Evolutionary conservation across 2,797 vertebrate species (phyloP), one percentile per base, ranked within the genome.

Genomic region (Phoxinus dragarum): DNA sequence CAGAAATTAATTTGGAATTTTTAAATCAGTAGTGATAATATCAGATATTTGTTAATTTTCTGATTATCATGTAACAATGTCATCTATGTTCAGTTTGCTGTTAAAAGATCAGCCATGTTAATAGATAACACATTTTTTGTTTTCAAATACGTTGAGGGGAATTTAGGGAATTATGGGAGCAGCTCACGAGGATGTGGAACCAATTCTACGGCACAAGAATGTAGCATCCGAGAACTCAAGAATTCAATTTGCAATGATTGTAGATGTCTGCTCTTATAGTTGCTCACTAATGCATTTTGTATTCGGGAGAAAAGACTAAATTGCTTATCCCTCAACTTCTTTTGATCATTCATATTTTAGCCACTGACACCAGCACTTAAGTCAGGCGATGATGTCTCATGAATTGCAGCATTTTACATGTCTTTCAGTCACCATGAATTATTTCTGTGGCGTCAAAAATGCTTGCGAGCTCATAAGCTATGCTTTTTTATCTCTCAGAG

Each of bases 321-420:
- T 67, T 47, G 76, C 49, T 49, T 82, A 69, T 81, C 52, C 77
- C 88, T 73, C 27, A 5, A 36, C 49, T 86, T 84, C 89, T 82
- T 80, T 80, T 19, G 52, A 11, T 91, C 92, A 94, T 94, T 67
- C 83, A 94, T 94, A 90, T 93, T 95, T 95, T 56, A 94, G 91
- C 5, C 17, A n/a, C 84, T 69, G 81, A 79, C 83, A 90, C 90
- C 34, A 56, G 47, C 66, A 27, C 80, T 85, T 81, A 72, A 81
- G 82, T 52, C 10, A 38, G 76, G 40, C 52, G 61, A 82, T 34
- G 49, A 89, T 88, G 87, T 89, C 86, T 90, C 84, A 85, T 84
- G 75, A 89, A 92, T 90, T 64, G 90, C 89, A 88, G 89, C 91
- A 73, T 93, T 93, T 93, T 89, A 91, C 90, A 87, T 79, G 84